Base-by-base conservation (phyloP, 1,140 invertebrate species). In the Diabrotica virgifera region DNA sequence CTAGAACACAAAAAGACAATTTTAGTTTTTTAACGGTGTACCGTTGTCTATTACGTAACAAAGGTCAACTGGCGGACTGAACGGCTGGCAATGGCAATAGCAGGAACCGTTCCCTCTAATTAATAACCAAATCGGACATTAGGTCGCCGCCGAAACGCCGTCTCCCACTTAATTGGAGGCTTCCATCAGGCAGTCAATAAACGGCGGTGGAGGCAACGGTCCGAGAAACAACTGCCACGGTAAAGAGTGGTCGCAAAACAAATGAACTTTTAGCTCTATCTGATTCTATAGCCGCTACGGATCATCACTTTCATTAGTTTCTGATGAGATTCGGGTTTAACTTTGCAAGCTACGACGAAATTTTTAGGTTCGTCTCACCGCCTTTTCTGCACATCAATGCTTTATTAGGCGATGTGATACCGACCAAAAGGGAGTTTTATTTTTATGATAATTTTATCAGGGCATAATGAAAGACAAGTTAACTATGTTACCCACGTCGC, bases 241-340 rank as follows among this genome's bases (percentile, higher is more conserved):
- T 54, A 37, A 12, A 51, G 59, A 66, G 59, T 62, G 65, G 65
- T 66, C 60, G 57, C 59, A 56, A 65, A 66, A 66, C 65, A 66
- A 66, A 66, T 62, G 60, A 66, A 58, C 65, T 66, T 58, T 56
- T 56, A 62, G 55, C 51, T 66, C 61, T 62, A 62, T 66, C 60
- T 62, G 65, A 66, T 66, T 66, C 54, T 13, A 38, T 24, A 53
- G 14, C 60, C 54, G 62, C 37, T 56, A 59, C 62, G 65, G 57
- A 63, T 63, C 65, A 63, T 67, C 65, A 67, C 62, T 67, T 67
- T 67, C 65, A 59, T 59, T 59, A 59, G 58, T 50, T 5, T 59
- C 38, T 50, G 58, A 59, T 51, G 12, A 59, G 58, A 59, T 59
- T 59, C 46, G 58, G 13, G 12, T 40, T 12, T 24, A 58, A 58